Base-by-base conservation (phyloP, 2,797 vertebrate species). In the Clarias fuscus region DNA sequence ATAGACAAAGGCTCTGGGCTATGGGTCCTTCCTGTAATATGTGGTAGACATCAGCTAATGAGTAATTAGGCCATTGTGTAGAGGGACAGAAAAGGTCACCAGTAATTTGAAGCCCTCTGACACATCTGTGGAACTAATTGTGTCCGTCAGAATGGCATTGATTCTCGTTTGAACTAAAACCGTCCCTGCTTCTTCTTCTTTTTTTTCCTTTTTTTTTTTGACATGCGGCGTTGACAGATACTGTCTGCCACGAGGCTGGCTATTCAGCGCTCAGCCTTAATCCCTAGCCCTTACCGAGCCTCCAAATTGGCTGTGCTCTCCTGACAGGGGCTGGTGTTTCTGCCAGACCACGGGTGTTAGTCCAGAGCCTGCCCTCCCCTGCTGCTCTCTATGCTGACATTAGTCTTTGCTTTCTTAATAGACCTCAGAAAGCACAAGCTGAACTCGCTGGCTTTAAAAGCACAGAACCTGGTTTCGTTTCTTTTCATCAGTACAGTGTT, bases 81-180 rank as follows among this genome's bases (percentile, higher is more conserved):
- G 90, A 91, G 91, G 92, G 91, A 92, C 8, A 91, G 88, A 93
- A 94, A 86, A 92, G 93, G 93, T 93, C 93, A 91, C 88, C 84
- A 88, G 91, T 92, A 84, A 91, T 91, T 92, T 93, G 92, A 92
- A 91, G 89, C 92, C 93, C 90, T 91, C 86, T 87, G 92, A 93
- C 90, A 92, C 88, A 90, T 90, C 91, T 93, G 89, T 94, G 94
- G 94, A 94, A 95, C 93, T 93, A 94, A 93, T 92, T 93, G 90
- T 87, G 89, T 92, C 93, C 92, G 93, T 94, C 91, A 88, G 91
- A 91, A 87, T 59, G 84, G 86, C 89, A 91, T 91, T 86, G 90
- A 94, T 94, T 95, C 94, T 93, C 92, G 91, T 93, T 93, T 92
- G 85, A 92, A 94, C 92, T 92, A 92, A 92, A 93, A 93, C 90